phyloP scores from a whole-genome alignment of 2,113 vertebrate species.

The Gnathonemus echidnorhynchus region DNA sequence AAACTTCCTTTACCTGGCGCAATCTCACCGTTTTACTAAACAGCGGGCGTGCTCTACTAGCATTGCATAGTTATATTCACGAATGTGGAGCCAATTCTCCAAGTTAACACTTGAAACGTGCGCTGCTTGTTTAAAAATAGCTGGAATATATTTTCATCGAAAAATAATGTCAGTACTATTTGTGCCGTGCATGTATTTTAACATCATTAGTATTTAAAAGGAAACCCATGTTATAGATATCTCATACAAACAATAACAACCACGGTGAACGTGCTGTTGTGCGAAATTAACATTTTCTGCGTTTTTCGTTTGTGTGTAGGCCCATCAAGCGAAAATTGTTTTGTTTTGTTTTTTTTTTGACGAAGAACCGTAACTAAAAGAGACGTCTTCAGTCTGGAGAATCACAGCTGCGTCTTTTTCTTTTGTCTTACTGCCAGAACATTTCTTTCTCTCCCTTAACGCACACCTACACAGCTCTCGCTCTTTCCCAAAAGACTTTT shows the following conservation, averaged over 20 bases:
- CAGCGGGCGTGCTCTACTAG: background rate
- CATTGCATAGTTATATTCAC: background rate
- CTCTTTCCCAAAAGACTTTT: background rate
- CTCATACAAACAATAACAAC: background rate
- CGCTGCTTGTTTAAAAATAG: background rate
- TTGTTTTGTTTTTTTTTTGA: background rate
- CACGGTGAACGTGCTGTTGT: background rate
- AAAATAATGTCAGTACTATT: background rate
- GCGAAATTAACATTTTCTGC: background rate
- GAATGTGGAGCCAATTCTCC: background rate
- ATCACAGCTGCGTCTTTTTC: constrained; percentile 43
- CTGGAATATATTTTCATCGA: background rate
- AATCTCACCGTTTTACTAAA: background rate
- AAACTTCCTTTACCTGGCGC: background rate
- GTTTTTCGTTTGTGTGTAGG: background rate
- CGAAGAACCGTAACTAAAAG: background rate
- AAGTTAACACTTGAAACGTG: background rate
- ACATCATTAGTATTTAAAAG: background rate
- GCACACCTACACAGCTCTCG: constrained; percentile 48
- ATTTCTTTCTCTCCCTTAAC: constrained; percentile 17
- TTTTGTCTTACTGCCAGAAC: constrained; percentile 19
- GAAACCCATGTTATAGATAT: background rate
- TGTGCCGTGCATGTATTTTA: background rate
- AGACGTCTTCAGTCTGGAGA: constrained; percentile 25
- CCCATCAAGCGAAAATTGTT: background rate